These are phyloP conservation scores for Phragmatobia fuliginosa DNA, from an alignment of 2,888 invertebrate species.

Conservation along the genomic window DNA sequence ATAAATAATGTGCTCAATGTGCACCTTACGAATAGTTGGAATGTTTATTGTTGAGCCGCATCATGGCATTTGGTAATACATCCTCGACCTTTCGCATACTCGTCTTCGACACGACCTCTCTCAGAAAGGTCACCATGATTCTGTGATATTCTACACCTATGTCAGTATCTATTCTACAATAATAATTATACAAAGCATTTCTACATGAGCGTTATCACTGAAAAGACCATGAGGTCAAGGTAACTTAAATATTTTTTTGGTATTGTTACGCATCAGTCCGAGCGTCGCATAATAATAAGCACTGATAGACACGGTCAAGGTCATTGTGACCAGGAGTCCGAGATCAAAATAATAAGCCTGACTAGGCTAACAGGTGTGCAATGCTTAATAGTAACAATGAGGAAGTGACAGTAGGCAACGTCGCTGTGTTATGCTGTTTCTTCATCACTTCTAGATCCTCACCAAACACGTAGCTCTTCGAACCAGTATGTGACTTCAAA, in stretches of 20 bases:
- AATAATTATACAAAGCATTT: slow-evolving; percentile 74
- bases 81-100: slow-evolving; percentile 78
- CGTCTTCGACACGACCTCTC: slow-evolving; percentile 71
- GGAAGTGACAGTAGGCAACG: slow-evolving; percentile 62
- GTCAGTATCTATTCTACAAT: slow-evolving; percentile 45
- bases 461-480: slow-evolving; percentile 88
- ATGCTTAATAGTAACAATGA: slow-evolving; percentile 69
- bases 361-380: slow-evolving; percentile 78
- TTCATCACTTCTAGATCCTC: slow-evolving; percentile 62
- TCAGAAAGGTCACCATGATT: slow-evolving; percentile 63
- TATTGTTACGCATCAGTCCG: slow-evolving; percentile 79
- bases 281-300: slow-evolving; percentile 64
- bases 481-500: slow-evolving; percentile 86
- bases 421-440: slow-evolving; percentile 60
- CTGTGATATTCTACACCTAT: slow-evolving; percentile 42
- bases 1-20: slow-evolving; percentile 66
- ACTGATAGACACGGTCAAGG: slow-evolving; percentile 64
- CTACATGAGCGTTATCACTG: slow-evolving; percentile 82
- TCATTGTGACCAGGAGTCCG: slow-evolving; percentile 38
- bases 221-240: slow-evolving; percentile 77
- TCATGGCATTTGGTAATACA: slow-evolving; percentile 73
- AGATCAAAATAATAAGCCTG: slow-evolving; percentile 44
- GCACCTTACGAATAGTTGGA: slow-evolving; percentile 70
- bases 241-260: slow-evolving; percentile 83
- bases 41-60: slow-evolving; percentile 75